phyloP scores from a whole-genome alignment of 2,113 vertebrate genomes.

The Monopterus albus region DNA sequence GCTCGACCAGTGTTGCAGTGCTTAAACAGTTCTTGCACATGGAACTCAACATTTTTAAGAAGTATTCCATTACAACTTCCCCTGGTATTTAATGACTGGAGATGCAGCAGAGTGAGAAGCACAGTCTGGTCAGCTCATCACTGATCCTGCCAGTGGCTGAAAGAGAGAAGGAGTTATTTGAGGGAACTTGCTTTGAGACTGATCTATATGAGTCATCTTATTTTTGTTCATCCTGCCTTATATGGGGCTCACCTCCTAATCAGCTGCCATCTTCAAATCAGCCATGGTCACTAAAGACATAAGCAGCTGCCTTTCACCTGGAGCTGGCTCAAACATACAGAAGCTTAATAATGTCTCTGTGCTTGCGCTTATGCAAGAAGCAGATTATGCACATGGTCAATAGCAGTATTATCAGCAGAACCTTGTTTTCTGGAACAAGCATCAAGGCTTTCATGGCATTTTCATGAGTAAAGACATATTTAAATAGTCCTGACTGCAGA shows the following conservation, averaged over 20 bases:
- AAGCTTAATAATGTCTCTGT: slow-evolving; percentile 20
- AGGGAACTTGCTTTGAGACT: slow-evolving; percentile 55
- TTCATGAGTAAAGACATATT: neutral
- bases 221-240: slow-evolving; percentile 54
- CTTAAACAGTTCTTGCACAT: slow-evolving; percentile 26
- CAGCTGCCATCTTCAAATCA: slow-evolving; percentile 24
- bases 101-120: slow-evolving; percentile 52
- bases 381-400: slow-evolving; percentile 21
- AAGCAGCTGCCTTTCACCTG: slow-evolving; percentile 31
- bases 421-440: neutral
- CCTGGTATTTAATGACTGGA: slow-evolving; percentile 55
- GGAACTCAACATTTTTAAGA: slow-evolving; percentile 52
- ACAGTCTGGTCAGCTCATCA: slow-evolving; percentile 64
- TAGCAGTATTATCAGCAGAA: neutral
- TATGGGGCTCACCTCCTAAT: slow-evolving; percentile 49
- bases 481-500: neutral
- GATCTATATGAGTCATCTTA: slow-evolving; percentile 63
- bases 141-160: slow-evolving; percentile 44
- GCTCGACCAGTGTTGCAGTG: slow-evolving; percentile 39
- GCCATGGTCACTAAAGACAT: slow-evolving; percentile 4
- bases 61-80: slow-evolving; percentile 52
- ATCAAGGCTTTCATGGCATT: neutral
- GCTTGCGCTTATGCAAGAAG: slow-evolving; percentile 1
- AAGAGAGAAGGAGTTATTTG: slow-evolving; percentile 54
- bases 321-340: slow-evolving; percentile 29